Evolutionary conservation across 2,797 vertebrate species (phyloP).

Genomic region (Fundulus diaphanus): DNA sequence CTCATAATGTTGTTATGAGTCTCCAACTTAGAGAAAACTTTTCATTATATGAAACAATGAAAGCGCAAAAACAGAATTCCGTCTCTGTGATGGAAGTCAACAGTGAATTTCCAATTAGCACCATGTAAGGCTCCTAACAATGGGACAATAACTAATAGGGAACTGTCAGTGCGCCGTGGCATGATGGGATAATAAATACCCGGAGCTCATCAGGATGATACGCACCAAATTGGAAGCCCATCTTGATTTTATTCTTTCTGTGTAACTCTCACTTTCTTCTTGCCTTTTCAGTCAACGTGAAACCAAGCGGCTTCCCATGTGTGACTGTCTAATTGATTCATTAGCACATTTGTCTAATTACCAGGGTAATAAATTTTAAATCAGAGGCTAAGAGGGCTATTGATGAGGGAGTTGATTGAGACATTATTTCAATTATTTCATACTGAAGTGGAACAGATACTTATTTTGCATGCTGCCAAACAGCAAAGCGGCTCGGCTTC

Average conservation of each 20-base stretch:
- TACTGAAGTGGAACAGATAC: constrained; percentile 14
- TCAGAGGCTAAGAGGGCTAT: constrained; percentile 24
- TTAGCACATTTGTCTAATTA: constrained; percentile 61
- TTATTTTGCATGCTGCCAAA: constrained; percentile 2
- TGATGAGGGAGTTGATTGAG: constrained; percentile 38
- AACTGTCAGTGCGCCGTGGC: constrained; percentile 56
- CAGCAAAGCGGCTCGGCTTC: background rate
- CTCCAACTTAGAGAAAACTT: constrained; percentile 28
- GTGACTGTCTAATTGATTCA: constrained; percentile 55
- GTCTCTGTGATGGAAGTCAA: constrained; percentile 55
- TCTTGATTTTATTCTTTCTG: constrained; percentile 12
- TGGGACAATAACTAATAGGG: constrained; percentile 63
- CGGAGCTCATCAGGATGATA: constrained; percentile 46
- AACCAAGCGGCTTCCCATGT: constrained; percentile 30
- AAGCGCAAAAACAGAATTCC: constrained; percentile 38
- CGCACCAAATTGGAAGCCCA: constrained; percentile 38
- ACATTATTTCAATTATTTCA: constrained; percentile 30
- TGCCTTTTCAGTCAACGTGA: constrained; percentile 20
- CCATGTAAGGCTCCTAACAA: constrained; percentile 59
- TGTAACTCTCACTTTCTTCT: constrained; percentile 4
- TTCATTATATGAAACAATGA: constrained; percentile 63
- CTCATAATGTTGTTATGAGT: constrained; percentile 40
- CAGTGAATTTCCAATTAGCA: constrained; percentile 73
- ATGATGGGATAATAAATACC: constrained; percentile 65
- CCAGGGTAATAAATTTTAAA: constrained; percentile 46